Conservation (phyloP, 2,113 vertebrate genomes). For the Neodontobutis hainanensis region DNA sequence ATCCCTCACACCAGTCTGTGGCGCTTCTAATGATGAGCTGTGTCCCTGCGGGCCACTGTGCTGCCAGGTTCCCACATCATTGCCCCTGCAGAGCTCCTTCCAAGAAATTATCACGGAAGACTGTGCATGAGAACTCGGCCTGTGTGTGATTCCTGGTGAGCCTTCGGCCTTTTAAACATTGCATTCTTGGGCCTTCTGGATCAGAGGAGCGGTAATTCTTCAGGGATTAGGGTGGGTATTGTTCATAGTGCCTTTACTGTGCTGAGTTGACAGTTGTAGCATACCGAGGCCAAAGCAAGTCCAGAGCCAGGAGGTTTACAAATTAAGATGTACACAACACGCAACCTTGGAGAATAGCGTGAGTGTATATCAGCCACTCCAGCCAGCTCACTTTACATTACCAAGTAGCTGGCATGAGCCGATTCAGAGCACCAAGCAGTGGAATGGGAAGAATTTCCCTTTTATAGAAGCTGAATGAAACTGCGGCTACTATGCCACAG, state of each 20-base stretch:
- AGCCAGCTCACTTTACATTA: slow-evolving; percentile 36
- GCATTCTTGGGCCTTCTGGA: slow-evolving; percentile 66
- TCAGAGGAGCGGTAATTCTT: slow-evolving; percentile 77
- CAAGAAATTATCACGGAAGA: slow-evolving; percentile 59
- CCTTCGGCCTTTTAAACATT: slow-evolving; percentile 64
- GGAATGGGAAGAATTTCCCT: slow-evolving; percentile 73
- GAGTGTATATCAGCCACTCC: slow-evolving; percentile 43
- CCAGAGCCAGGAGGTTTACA: slow-evolving; percentile 52
- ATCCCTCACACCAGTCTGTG: slow-evolving; percentile 33
- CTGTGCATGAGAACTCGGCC: slow-evolving; percentile 52
- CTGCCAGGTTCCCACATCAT: slow-evolving; percentile 61
- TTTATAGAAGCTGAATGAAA: slow-evolving; percentile 42
- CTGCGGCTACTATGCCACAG: slow-evolving; percentile 14
- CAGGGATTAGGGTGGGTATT: slow-evolving; percentile 77
- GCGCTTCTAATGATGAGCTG: slow-evolving; percentile 41
- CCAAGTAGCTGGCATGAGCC: slow-evolving; percentile 55
- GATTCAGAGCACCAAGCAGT: slow-evolving; percentile 41
- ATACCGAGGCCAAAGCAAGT: slow-evolving; percentile 41
- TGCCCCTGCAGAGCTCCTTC: slow-evolving; percentile 43
- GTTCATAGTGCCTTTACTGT: slow-evolving; percentile 65
- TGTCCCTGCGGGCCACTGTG: slow-evolving; percentile 11
- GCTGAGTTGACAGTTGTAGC: slow-evolving; percentile 60
- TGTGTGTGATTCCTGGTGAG: slow-evolving; percentile 61
- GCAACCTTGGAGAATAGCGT: too few species aligned
- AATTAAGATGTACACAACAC: slow-evolving; percentile 75